These are phyloP conservation scores for Nesoenas mayeri DNA, from an alignment of 2,113 vertebrate genomes.

Conservation along the genomic window DNA sequence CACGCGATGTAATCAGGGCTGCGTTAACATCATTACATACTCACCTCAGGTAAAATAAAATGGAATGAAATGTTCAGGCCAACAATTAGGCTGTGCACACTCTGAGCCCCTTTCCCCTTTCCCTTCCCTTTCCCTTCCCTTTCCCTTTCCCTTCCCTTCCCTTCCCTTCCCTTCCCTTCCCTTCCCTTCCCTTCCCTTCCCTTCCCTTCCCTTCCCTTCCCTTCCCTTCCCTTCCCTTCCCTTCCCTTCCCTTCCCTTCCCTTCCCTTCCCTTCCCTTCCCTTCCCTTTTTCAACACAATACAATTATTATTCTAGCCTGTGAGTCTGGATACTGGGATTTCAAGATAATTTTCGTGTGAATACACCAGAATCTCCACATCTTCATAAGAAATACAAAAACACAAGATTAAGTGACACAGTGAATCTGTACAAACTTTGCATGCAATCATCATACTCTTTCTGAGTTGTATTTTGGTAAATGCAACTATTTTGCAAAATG, in stretches of 20 bases:
- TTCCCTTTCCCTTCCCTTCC: accelerated
- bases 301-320: constrained; percentile 3
- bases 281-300: neutral
- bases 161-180: too few relatives aligned
- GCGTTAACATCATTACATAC: constrained; percentile 8
- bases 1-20: neutral
- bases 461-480: neutral
- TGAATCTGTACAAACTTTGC: neutral
- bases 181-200: accelerated
- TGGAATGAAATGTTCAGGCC: constrained; percentile 21
- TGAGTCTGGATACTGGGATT: neutral
- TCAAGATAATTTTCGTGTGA: neutral
- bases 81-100: constrained; percentile 17
- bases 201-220: accelerated
- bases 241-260: accelerated
- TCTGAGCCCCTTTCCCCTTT: neutral
- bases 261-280: accelerated
- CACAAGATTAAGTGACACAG: neutral
- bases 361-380: neutral
- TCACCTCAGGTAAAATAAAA: constrained; percentile 44
- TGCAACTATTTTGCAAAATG: neutral
- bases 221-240: neutral
- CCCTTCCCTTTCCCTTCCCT: too few relatives aligned
- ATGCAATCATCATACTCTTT: neutral
- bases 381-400: neutral